These are phyloP conservation scores for Cichlasoma orientale DNA, from an alignment of 2,797 vertebrate species.

Conservation along the genomic window DNA sequence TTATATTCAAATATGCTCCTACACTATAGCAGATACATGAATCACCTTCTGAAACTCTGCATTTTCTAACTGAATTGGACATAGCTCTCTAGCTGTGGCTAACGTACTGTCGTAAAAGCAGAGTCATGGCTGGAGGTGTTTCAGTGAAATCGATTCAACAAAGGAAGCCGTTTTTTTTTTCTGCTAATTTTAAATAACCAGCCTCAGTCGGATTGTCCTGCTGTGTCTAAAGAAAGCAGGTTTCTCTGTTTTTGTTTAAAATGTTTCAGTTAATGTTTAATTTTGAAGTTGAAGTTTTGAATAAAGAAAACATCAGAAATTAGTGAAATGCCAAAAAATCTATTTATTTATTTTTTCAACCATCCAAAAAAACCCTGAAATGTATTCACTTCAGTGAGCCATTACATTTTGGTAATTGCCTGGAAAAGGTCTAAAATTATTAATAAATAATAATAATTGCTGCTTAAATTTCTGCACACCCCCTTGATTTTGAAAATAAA, in stretches of 20 bases:
- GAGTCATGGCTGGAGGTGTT: background rate
- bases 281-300: background rate
- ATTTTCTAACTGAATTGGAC: background rate
- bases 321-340: background rate
- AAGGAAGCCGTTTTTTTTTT: background rate
- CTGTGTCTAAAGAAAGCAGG: background rate
- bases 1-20: background rate
- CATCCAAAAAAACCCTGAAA: background rate
- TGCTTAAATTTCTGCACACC: background rate
- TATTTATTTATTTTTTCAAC: no score
- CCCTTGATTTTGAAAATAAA: background rate
- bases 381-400: background rate
- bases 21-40: background rate
- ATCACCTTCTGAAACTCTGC: background rate
- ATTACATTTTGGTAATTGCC: background rate
- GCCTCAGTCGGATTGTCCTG: background rate
- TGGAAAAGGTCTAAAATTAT: background rate
- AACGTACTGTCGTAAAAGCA: background rate
- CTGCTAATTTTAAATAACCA: background rate
- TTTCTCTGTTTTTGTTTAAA: background rate
- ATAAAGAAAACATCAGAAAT: no score
- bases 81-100: background rate
- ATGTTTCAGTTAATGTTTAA: background rate
- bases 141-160: background rate
- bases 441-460: conserved; percentile 4